These are phyloP conservation scores for Arvicanthis niloticus DNA, from an alignment of 2,113 vertebrate species.

Conservation along the genomic window DNA sequence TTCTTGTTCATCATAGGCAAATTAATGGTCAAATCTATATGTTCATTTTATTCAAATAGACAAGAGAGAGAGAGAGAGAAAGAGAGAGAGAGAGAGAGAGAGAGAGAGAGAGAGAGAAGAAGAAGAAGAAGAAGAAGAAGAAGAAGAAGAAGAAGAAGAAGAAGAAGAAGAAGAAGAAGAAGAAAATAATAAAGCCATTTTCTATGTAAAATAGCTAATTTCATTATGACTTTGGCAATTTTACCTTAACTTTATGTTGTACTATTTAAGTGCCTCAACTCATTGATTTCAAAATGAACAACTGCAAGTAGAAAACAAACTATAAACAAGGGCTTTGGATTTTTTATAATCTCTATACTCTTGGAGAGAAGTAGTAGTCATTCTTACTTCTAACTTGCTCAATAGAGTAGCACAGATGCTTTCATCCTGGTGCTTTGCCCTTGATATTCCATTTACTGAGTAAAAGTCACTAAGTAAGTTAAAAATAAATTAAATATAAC, in stretches of 20 bases:
- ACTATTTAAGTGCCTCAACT: not conserved
- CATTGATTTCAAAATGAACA: not conserved
- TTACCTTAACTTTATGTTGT: not conserved
- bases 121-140: no score
- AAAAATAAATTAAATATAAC: slow-evolving; percentile 20
- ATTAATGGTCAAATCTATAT: not conserved
- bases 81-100: no score
- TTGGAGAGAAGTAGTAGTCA: not conserved
- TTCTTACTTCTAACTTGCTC: not conserved
- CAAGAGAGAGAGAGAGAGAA: no score
- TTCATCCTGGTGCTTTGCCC: not conserved
- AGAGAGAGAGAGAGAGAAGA: no score
- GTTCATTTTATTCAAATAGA: not conserved
- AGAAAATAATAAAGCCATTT: not conserved
- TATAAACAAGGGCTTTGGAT: not conserved
- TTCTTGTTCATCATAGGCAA: not conserved
- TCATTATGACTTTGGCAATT: not conserved
- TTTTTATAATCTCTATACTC: not conserved
- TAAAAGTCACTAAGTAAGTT: not conserved
- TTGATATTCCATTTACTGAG: not conserved
- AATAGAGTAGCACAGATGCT: not conserved
- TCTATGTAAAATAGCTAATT: not conserved
- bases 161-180: not conserved
- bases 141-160: not conserved
- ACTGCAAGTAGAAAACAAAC: not conserved